Percentiles rank a stretch among this genome's conserved stretches.
Conservation (phyloP, 2,113 vertebrate genomes). For the Carlito syrichta region DNA sequence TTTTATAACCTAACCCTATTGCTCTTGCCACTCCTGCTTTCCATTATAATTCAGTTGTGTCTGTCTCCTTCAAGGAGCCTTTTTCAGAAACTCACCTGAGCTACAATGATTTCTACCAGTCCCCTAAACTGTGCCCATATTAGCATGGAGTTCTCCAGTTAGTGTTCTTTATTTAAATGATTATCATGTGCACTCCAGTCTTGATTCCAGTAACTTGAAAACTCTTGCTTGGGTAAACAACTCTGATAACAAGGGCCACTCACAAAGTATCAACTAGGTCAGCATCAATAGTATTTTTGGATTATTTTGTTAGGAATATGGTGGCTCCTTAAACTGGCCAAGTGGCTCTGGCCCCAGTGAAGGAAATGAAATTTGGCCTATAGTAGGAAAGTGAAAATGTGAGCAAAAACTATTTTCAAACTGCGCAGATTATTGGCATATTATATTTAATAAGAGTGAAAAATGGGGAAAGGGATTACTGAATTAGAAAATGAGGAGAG, state of each 20-base stretch:
- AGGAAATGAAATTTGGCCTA: neutral
- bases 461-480: neutral
- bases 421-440: neutral
- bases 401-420: neutral
- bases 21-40: neutral
- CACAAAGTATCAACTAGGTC: neutral
- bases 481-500: neutral
- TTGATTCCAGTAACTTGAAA: neutral
- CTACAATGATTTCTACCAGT: neutral
- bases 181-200: neutral
- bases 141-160: neutral
- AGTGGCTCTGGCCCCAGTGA: neutral
- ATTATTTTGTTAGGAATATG: neutral
- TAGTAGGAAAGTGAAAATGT: neutral
- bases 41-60: neutral
- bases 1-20: neutral
- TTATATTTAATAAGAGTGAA: neutral
- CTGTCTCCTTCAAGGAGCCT: neutral
- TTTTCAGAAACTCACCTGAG: neutral
- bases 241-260: neutral
- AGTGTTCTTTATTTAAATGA: neutral
- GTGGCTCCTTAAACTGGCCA: neutral
- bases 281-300: neutral
- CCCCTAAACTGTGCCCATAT: neutral
- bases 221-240: neutral